These are phyloP conservation scores for Luffia ferchaultella DNA, from an alignment of 2,888 invertebrate genomes.

Conservation along the genomic window DNA sequence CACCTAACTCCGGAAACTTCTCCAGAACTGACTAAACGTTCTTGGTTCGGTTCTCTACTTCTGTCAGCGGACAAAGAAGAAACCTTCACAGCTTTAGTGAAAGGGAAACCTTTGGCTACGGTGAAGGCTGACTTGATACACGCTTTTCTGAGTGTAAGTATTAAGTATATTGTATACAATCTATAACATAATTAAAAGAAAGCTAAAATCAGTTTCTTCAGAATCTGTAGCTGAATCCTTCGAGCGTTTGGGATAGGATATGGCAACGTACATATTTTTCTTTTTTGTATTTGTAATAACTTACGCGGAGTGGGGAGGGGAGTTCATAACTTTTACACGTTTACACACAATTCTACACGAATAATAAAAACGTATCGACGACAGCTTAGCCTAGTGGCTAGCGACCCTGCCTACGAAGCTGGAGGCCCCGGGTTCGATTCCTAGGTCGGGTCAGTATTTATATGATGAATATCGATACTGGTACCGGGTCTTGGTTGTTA, in stretches of 20 bases:
- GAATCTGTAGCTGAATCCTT: too few relatives aligned
- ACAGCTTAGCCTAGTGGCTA: too few relatives aligned
- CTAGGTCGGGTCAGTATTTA: too few relatives aligned
- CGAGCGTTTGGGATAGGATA: too few relatives aligned
- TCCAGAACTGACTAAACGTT: conserved; percentile 95
- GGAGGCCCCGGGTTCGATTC: too few relatives aligned
- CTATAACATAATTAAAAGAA: background rate
- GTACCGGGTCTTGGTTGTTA: too few relatives aligned
- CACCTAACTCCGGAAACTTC: conserved; percentile 95
- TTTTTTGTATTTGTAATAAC: too few relatives aligned
- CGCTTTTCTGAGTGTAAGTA: conserved; percentile 94
- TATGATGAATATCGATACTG: too few relatives aligned
- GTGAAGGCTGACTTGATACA: conserved; percentile 99
- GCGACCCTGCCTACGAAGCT: too few relatives aligned
- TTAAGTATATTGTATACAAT: background rate
- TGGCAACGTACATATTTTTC: too few relatives aligned
- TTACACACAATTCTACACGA: too few relatives aligned
- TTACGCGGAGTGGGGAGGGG: background rate
- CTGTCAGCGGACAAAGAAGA: conserved; percentile 98
- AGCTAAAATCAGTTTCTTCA: background rate
- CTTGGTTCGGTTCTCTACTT: conserved; percentile 98
- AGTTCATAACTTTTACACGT: background rate
- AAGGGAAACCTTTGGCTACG: conserved; percentile 94
- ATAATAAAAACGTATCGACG: too few relatives aligned
- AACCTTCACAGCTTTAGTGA: conserved; percentile 94